Percentiles rank a stretch among this genome's conserved stretches.
Conservation (phyloP, 2,888 invertebrate species). For the Hypercompe scribonia region DNA sequence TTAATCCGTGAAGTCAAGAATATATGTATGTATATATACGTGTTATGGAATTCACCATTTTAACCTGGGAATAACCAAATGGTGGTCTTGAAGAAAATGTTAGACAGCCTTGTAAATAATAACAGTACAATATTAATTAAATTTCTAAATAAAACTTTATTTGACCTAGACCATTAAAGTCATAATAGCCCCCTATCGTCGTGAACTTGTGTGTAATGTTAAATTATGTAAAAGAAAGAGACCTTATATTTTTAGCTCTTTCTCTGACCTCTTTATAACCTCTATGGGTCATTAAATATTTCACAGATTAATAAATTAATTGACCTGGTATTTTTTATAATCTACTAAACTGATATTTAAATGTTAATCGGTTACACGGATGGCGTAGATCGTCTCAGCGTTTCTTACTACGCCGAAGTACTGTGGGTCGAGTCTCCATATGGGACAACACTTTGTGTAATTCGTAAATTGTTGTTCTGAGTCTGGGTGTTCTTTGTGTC, state of each 20-base stretch:
- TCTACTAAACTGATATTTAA: neutral
- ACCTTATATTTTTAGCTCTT: neutral
- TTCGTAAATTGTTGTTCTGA: no score
- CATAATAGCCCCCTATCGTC: neutral
- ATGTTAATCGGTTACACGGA: no score
- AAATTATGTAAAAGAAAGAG: neutral
- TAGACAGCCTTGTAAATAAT: neutral
- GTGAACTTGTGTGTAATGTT: neutral
- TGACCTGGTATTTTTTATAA: neutral
- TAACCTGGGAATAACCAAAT: neutral
- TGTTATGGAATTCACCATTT: neutral
- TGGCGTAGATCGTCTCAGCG: no score
- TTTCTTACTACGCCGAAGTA: no score
- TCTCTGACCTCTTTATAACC: neutral
- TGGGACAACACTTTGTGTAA: no score
- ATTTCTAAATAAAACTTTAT: neutral
- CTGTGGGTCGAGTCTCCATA: no score
- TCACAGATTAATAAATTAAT: neutral
- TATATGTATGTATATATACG: no score
- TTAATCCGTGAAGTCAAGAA: no score
- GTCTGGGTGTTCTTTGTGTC: no score
- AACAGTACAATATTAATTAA: neutral
- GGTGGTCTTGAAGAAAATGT: neutral
- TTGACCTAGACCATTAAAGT: neutral
- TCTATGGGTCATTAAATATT: neutral